Base-by-base conservation (phyloP, 1,140 invertebrate genomes). In the Lucilia sericata region DNA sequence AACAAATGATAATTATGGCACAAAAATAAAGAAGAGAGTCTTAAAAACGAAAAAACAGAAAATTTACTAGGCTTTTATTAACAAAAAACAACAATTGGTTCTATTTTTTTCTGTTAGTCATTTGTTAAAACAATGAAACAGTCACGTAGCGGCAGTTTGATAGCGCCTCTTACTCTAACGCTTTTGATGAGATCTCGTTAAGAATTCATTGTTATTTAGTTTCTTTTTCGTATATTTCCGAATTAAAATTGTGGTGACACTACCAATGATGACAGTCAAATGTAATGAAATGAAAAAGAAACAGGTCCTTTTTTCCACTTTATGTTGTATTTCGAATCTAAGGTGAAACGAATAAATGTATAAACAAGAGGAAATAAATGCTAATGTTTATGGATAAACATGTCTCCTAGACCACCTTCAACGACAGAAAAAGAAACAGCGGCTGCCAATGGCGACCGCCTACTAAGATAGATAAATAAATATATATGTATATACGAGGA, bases 171-270 rank as follows among this genome's bases (percentile, higher is more conserved):
- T 80, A 49, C 76, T 49, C 76, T 2, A 80, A 80, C 47, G 76
- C 76, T 51, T 80, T 80, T 80, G 76, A 80, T 80, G 76, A 80
- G 76, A 80, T 80, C 76, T 80, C 42, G 76, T 80, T 80, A 80
- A 49, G 76, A 80, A 80, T 80, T 80, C 76, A 80, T 80, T 49
- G 76, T 49, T 80, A 42, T 78, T 78, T n/a, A 60, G 55, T 60
- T 70, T 21, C 47, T 49, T 80, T 49, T 21, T 19, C 42, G 5
- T 80, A 8, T 21, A 30, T 47, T 17, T 60, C 65, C 47, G 36
- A 80, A 80, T 80, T 80, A 80, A 19, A 80, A 80, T 51, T 80
- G 76, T 49, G 76, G 76, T 51, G 76, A 49, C 25, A 30, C n/a
- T 36, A 17, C 42, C 76, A 49, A 51, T 36, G 74, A 76, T 76